phyloP scores from a whole-genome alignment of 2,797 vertebrate genomes.

The Margarornis squamiger region DNA sequence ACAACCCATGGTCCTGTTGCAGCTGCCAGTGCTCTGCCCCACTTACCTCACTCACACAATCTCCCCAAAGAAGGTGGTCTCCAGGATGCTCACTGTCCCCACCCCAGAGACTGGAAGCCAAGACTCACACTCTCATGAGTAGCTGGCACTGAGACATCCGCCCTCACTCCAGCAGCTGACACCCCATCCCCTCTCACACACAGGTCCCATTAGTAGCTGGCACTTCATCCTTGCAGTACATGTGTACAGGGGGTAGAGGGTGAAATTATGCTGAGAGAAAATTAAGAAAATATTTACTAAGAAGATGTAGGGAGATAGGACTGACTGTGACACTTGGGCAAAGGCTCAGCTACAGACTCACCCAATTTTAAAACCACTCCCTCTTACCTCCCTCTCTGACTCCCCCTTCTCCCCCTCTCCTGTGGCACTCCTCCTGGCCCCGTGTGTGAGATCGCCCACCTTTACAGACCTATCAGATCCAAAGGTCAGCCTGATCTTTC shows the following conservation, averaged over 20 bases:
- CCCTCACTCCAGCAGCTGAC: background rate
- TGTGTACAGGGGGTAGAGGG: no score
- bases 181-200: background rate
- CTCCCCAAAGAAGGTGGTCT: background rate
- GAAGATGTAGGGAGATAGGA: background rate
- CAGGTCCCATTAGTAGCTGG: background rate
- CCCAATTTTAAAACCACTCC: background rate
- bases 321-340: background rate
- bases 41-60: background rate
- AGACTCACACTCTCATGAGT: rapidly evolving
- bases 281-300: background rate
- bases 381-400: background rate
- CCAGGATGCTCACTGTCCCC: background rate
- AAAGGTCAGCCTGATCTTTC: background rate
- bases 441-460: no score
- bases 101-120: background rate
- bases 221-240: background rate
- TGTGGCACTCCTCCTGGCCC: background rate
- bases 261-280: background rate
- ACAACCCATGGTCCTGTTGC: background rate
- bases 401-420: background rate
- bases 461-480: background rate
- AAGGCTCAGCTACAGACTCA: background rate
- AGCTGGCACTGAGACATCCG: background rate
- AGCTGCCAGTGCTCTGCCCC: rapidly evolving